Evolutionary conservation across 2,888 invertebrate species (phyloP), one percentile per base, ranked within the genome.

Genomic region (Drosophila formosana): DNA sequence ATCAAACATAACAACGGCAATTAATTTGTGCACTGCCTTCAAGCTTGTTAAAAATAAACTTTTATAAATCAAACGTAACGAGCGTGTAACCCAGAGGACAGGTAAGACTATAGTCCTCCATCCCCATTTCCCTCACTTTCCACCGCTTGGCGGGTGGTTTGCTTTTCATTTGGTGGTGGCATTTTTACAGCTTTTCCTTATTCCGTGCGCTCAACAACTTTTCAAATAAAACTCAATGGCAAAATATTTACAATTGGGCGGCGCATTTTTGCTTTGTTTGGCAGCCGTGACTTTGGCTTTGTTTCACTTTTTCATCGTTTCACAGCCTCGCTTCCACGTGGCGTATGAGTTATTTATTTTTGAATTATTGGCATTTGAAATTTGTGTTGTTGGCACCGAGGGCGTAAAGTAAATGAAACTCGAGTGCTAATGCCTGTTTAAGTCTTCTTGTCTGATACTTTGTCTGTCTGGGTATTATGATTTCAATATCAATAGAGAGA

Each of bases 1-100:
- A 88, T 87, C 86, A 87, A 80, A 70, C 85, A 82, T 77, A 82
- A 87, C 83, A 87, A 78, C 58, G 85, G 88, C 86, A 87, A 87
- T 87, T 87, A 87, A 87, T 87, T 87, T 88, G 79, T 80, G 80
- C 75, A 69, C 68, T 75, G 66, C 80, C 64, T 66, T 63, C 58
- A 39, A 82, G 77, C 78, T 75, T 71, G 67, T 74, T 78, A 68
- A 78, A 76, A 82, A 83, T 71, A 78, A 82, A 88, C 78, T 82
- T 88, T 86, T 88, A 88, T 87, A 88, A 87, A 88, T 88, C 86
- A 88, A 87, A 87, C 71, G 86, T 84, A 87, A 88, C 85, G 82
- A 88, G 88, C 83, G 86, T 88, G 80, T 83, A 85, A 80, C 80
- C 74, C 75, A 68, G 71, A 71, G 77, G 65, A 50, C 74, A 80